These are phyloP conservation scores for Muraenolepis orangiensis DNA, from an alignment of 2,797 vertebrate species.

Conservation along the genomic window DNA sequence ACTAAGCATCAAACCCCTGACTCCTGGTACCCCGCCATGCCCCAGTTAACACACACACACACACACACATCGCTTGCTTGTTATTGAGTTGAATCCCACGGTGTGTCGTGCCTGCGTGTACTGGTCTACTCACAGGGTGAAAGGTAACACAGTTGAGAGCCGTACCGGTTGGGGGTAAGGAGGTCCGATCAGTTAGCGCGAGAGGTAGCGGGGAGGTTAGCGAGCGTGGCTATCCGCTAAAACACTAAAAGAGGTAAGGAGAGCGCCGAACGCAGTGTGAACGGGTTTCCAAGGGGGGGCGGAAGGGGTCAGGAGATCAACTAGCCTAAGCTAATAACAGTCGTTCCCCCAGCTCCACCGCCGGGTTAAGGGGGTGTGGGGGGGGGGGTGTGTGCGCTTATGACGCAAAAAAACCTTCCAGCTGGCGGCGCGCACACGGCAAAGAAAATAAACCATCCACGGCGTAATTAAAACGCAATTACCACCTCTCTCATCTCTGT, in stretches of 20 bases:
- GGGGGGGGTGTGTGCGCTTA: constrained; percentile 69
- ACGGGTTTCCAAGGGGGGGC: constrained; percentile 24
- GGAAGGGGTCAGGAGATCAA: constrained; percentile 17
- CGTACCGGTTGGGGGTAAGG: too few species aligned
- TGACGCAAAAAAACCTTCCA: constrained; percentile 93
- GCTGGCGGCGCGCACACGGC: constrained; percentile 86
- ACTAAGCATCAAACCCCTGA: neutral
- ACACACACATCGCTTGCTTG: too few species aligned
- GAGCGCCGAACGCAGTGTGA: neutral
- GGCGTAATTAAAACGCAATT: constrained; percentile 99
- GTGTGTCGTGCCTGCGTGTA: neutral
- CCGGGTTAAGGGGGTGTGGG: constrained; percentile 40
- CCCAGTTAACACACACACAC: neutral
- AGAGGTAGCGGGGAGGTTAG: neutral
- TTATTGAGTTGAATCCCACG: neutral
- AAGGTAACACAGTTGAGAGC: neutral
- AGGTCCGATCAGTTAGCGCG: too few species aligned
- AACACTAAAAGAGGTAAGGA: neutral
- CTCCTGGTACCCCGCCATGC: neutral
- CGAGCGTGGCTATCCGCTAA: neutral
- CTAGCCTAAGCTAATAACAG: constrained; percentile 44
- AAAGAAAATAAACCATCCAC: constrained; percentile 85
- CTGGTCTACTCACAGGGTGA: neutral
- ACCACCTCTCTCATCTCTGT: constrained; percentile 88
- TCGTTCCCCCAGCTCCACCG: constrained; percentile 40